Evolutionary conservation across 2,888 invertebrate genomes (phyloP).

Genomic region (Eristalis tenax): DNA sequence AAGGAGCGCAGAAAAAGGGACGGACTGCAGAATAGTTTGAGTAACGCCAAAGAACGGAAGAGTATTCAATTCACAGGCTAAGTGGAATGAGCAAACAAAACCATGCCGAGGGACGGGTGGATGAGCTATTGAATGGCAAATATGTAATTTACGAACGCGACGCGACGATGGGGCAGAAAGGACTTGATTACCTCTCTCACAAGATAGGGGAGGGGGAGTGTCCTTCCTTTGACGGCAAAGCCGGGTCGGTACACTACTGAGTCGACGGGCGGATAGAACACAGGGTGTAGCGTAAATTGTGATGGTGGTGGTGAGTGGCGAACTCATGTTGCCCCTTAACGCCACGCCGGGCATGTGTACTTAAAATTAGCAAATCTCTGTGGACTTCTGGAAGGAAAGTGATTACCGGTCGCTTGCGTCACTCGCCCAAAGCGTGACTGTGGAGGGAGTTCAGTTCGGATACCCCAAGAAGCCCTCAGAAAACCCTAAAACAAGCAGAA

Average conservation of each 20-base stretch:
- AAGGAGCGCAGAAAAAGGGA: constrained; percentile 5
- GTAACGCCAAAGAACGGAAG: constrained; percentile 7
- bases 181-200: constrained; percentile 9
- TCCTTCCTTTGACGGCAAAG: not conserved
- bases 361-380: too few species aligned
- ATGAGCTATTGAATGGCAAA: constrained; percentile 38
- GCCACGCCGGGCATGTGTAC: too few species aligned
- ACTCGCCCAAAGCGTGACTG: too few species aligned
- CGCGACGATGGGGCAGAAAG: not conserved
- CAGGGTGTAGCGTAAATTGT: too few species aligned
- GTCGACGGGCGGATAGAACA: not conserved
- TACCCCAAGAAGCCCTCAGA: too few species aligned
- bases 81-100: constrained; percentile 29
- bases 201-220: not conserved
- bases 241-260: too few species aligned
- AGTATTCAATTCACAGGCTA: constrained; percentile 26
- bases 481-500: too few species aligned
- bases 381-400: too few species aligned
- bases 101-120: not conserved
- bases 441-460: too few species aligned
- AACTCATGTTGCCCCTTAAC: too few species aligned
- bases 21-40: not conserved
- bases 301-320: too few species aligned
- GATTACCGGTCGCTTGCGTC: too few species aligned
- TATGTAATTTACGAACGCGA: not conserved